Conservation (phyloP, 1,140 invertebrate species). For the Drosophila chauvacae region DNA sequence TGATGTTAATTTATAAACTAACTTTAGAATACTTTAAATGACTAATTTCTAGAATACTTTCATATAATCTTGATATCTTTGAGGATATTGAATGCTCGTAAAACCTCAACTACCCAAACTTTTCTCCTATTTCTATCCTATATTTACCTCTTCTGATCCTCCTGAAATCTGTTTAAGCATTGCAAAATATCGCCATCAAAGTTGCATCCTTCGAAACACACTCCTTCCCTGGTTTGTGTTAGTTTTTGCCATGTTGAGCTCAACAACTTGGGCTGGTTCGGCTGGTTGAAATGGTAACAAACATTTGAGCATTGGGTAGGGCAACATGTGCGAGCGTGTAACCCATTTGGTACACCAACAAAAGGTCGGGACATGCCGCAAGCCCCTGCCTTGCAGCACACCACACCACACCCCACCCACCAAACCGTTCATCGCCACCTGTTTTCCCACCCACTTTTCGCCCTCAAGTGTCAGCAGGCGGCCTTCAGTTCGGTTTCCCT, state of each 20-base stretch:
- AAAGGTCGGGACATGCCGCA: constrained; percentile 20
- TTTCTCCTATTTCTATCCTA: background rate
- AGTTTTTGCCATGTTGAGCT: constrained; percentile 33
- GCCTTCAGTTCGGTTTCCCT: constrained; percentile 22
- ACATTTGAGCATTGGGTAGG: constrained; percentile 35
- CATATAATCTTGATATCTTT: no score
- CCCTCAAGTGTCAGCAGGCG: constrained; percentile 39
- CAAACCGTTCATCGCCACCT: constrained; percentile 31
- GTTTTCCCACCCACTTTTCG: constrained; percentile 23
- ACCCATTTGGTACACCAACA: constrained; percentile 73
- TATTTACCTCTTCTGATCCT: constrained; percentile 16
- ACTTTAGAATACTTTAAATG: background rate
- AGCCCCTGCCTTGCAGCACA: background rate
- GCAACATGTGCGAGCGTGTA: constrained; percentile 72
- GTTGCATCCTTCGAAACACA: constrained; percentile 10
- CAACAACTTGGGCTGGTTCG: constrained; percentile 24
- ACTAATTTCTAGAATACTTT: background rate
- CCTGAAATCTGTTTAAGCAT: constrained; percentile 31
- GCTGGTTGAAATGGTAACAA: constrained; percentile 8
- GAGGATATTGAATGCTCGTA: background rate
- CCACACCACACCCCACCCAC: background rate
- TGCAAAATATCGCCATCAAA: constrained; percentile 5
- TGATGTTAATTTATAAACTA: no score
- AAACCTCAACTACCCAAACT: background rate
- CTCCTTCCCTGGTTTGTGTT: constrained; percentile 16